Evolutionary conservation across 2,113 vertebrate genomes (phyloP).

Genomic region (Pseudopodoces humilis): DNA sequence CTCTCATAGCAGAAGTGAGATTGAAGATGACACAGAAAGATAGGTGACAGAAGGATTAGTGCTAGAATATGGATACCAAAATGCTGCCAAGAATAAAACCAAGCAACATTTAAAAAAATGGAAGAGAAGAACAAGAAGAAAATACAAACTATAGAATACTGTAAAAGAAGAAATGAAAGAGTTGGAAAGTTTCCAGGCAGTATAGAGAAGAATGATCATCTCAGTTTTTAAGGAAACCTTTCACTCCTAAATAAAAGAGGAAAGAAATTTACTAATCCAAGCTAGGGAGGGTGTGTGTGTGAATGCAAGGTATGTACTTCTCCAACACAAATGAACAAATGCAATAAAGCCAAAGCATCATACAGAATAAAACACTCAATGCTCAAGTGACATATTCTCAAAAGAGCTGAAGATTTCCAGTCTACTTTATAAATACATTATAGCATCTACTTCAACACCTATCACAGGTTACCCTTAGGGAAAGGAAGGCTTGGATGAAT

Average conservation of each 20-base stretch:
- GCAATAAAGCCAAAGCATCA: background rate
- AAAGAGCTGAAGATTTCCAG: background rate
- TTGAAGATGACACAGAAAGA: background rate
- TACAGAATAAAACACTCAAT: background rate
- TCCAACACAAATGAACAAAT: background rate
- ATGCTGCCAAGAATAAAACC: background rate
- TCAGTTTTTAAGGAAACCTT: background rate
- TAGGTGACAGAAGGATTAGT: background rate
- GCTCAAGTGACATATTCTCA: background rate
- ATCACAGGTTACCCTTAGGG: background rate
- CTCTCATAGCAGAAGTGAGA: background rate
- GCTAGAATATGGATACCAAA: background rate
- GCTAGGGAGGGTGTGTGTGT: background rate
- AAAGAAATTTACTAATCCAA: background rate
- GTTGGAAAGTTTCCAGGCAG: background rate
- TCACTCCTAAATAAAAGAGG: background rate
- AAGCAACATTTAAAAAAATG: background rate
- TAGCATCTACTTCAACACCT: background rate
- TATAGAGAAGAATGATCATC: background rate
- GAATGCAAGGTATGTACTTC: background rate
- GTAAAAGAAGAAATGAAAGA: background rate
- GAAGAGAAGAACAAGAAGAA: background rate
- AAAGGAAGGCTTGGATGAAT: background rate
- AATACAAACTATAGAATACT: background rate
- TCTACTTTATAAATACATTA: background rate